Base-by-base conservation (phyloP, 37 sponge, comb jelly and placozoan species). In the Oscarella lobularis region DNA sequence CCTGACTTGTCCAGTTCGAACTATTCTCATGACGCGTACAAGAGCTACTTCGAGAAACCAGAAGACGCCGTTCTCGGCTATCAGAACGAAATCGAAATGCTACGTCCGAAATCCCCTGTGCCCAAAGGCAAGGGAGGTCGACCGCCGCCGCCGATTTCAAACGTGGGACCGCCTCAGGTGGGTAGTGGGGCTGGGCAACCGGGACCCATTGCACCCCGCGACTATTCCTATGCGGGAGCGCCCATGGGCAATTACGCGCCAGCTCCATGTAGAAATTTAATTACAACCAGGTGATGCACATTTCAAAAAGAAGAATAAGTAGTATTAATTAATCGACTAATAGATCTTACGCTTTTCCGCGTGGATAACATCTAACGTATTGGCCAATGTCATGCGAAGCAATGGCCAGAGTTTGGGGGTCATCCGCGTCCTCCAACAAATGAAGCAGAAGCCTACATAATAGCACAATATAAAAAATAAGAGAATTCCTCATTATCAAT, bases 71-170 rank as follows among this genome's bases (percentile, higher is more conserved):
- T 96, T 33, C 41, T 92, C 1, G 78, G 80, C 2, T 77, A 73
- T 41, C 74, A 78, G 33, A 86, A 85, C 20, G 86, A 86, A 60
- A 96, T 96, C 38, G 97, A 96, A 39, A 74, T 40, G 1, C 80
- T 89, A 4, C 76, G 97, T 1, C 97, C 97, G n/a, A 96, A 96
- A 77, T 88, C 97, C 38, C 97, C 97, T 20, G 87, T 88, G 39
- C 77, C 81, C 20, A 90, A 85, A 82, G 37, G 67, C 3, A 36
- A 82, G 33, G 83, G 83, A 38, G 73, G 87, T 37, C 74, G 90
- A 27, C 67, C 40, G 35, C 66, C 60, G 20, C 60, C 60, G n/a
- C n/a, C n/a, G n/a, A n/a, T n/a, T n/a, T n/a, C n/a, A n/a, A n/a
- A n/a, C n/a, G n/a, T n/a, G n/a, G n/a, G n/a, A n/a, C n/a, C n/a